Evolutionary conservation across 2,888 invertebrate genomes (phyloP), one percentile per base, ranked within the genome.

Genomic region (Gari tellinella): DNA sequence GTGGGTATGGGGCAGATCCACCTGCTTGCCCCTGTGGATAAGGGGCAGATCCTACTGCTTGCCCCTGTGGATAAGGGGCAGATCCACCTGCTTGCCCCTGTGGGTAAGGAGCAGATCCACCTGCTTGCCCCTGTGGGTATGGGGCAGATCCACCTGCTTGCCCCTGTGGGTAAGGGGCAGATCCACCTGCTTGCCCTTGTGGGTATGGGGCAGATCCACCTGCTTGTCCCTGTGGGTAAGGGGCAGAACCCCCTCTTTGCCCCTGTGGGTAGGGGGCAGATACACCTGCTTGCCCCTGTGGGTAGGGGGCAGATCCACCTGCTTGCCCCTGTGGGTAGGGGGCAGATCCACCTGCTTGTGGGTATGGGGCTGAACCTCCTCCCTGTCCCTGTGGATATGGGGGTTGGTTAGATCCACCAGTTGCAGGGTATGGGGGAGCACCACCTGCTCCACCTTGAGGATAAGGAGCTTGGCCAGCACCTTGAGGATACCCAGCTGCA

Each of bases 391-490:
- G 15, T 60, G 52, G 31, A 10, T 25, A 43, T 49, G 57, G 57
- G 21, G 25, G 26, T 52, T 46, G 52, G 37, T 64, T 52, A 5
- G 57, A 37, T n/a, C 31, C 31, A 12, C 14, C 17, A 49, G 8
- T 25, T 49, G 23, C 17, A 21, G 15, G 8, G 14, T 5, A 7
- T 46, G 46, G 8, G 15, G 15, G 46, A 17, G 46, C 65, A 8
- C 52, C 57, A 25, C 40, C 45, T 15, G n/a, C 26, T 19, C 40
- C 17, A 5, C 38, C 49, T 10, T 45, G 25, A 14, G 31, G 46
- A 43, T 38, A 46, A 5, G 38, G 41, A 21, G 40, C 38, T 21
- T 48, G 58, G 21, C 72, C 72, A 40, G 58, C 60, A 14, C 49
- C 56, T 51, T 37, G 38, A 23, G 49, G 55, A n/a, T n/a, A 43